Evolutionary conservation across 1,140 invertebrate species (phyloP), one percentile per base, ranked within the genome.

Genomic region (Saccostrea cuccullata): DNA sequence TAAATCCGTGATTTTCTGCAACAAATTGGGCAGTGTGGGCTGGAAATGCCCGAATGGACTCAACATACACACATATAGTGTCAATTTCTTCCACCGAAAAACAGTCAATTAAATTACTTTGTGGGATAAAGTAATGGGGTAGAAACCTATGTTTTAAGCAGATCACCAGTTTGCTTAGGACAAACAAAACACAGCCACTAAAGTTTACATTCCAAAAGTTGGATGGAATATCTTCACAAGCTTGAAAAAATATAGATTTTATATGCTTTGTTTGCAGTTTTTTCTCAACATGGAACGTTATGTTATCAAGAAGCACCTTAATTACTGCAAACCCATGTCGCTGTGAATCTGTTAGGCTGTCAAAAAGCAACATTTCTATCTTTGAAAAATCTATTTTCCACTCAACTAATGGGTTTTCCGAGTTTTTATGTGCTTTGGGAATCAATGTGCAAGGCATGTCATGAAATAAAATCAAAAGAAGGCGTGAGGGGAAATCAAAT

Each of bases 291-390:
- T 67, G 73, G 11, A 86, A 82, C 26, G 84, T 47, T 55, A 82
- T 56, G 67, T 70, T 87, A 30, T 89, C 86, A 20, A 89, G 55
- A 30, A 89, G 64, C n/a, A 87, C 56, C 85, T 89, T 87, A 56
- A 87, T 87, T 17, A 83, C 73, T 60, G 82, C 55, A 56, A 89
- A 89, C 17, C 89, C 87, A 17, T 82, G 30, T 70, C 23, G 30
- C 55, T 89, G 86, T 11, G 87, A 30, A 47, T 83, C 40, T 56
- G 86, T 47, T 47, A 89, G 13, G n/a, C 56, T 70, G 17, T 85
- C 55, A 15, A 87, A 26, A 64, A 89, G 56, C 20, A 89, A 56
- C 17, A 55, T 15, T 56, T 89, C 88, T 15, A 67, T 30, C 17
- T 26, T 26, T 8, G 86, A 77, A 82, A 89, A 89, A 26, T 85